phyloP scores from a whole-genome alignment of 2,888 invertebrate species.

The Nephrotoma appendiculata region DNA sequence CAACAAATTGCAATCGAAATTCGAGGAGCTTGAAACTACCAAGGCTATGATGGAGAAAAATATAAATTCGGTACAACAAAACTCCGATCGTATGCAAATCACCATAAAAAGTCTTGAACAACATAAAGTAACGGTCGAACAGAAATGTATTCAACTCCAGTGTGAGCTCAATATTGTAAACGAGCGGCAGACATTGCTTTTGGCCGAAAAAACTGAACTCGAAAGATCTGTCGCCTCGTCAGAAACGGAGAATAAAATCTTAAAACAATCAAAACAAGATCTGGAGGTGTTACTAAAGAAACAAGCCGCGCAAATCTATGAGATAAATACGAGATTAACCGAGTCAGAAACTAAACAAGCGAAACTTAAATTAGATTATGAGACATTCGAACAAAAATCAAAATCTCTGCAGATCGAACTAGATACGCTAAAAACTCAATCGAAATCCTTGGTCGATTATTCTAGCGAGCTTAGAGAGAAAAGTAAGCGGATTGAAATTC shows the following conservation, averaged over 20 bases:
- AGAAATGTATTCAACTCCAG: neutral
- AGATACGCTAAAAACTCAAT: neutral
- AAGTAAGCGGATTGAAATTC: neutral
- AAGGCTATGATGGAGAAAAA: neutral
- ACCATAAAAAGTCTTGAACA: neutral
- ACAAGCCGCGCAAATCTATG: neutral
- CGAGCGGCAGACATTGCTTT: neutral
- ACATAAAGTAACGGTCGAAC: neutral
- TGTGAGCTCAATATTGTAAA: neutral
- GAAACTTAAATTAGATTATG: neutral
- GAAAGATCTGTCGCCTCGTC: neutral
- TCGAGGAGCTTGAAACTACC: neutral
- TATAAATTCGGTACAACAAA: neutral
- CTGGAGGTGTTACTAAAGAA: neutral
- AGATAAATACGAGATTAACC: neutral
- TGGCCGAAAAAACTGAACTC: neutral
- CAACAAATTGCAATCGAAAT: neutral
- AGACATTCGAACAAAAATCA: neutral
- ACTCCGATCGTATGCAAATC: neutral
- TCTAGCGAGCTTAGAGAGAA: neutral
- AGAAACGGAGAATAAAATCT: neutral
- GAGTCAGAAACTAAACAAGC: neutral
- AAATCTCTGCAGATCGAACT: neutral
- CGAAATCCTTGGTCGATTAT: neutral
- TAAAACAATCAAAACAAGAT: neutral